Conservation (phyloP, 2,888 invertebrate species). For the Epirrhoe alternata region DNA sequence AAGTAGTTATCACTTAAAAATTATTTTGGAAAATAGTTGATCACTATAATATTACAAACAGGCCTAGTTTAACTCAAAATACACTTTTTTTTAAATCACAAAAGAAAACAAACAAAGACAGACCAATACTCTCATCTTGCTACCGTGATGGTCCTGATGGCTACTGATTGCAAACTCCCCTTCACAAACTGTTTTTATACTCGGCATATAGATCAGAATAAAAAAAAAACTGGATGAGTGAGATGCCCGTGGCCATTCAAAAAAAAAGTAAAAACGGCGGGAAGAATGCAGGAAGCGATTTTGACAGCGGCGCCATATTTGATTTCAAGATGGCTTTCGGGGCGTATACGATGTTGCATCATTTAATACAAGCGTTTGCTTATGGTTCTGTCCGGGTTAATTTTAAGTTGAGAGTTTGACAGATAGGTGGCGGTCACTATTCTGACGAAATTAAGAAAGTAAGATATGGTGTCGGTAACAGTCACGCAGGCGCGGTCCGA, state of each 20-base stretch:
- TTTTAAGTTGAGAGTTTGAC: neutral
- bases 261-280: slow-evolving; percentile 57
- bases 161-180: slow-evolving; percentile 71
- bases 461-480: no score
- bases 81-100: slow-evolving; percentile 1
- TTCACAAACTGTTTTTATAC: slow-evolving; percentile 70
- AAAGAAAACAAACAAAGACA: slow-evolving; percentile 48
- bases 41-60: neutral
- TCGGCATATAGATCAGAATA: slow-evolving; percentile 56
- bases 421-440: no score
- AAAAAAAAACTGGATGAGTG: slow-evolving; percentile 50
- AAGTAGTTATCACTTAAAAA: no score
- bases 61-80: neutral
- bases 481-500: no score
- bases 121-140: slow-evolving; percentile 81
- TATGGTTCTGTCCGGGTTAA: neutral
- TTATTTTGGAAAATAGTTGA: no score
- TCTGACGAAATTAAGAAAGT: no score
- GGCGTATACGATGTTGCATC: slow-evolving; percentile 38
- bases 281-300: slow-evolving; percentile 80
- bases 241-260: slow-evolving; percentile 50
- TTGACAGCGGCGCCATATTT: slow-evolving; percentile 60
- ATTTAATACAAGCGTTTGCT: slow-evolving; percentile 19
- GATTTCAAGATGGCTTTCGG: slow-evolving; percentile 45
- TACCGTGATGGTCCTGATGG: slow-evolving; percentile 61